Evolutionary conservation across 1,140 invertebrate genomes (phyloP).

Genomic region (Arctopsyche grandis): DNA sequence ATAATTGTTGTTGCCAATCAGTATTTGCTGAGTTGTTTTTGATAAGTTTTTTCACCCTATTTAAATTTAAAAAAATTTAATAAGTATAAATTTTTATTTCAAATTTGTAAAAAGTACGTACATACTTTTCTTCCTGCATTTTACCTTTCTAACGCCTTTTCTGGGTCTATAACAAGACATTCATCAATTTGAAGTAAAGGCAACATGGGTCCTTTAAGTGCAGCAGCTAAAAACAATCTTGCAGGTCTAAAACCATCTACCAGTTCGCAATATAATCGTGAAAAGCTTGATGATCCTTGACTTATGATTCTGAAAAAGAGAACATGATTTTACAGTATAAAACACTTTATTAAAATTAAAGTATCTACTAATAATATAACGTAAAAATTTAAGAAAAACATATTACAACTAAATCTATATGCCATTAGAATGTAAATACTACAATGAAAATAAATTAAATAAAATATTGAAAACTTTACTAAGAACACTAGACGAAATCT

Average conservation of each 20-base stretch:
- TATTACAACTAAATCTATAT: too few species aligned
- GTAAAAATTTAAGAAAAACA: too few species aligned
- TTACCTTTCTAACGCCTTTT: conserved; percentile 77
- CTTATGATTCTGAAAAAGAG: conserved; percentile 73
- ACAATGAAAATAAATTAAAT: too few species aligned
- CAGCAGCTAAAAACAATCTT: conserved; percentile 92
- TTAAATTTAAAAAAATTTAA: conserved; percentile 51
- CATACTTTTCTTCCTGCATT: neutral
- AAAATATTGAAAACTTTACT: too few species aligned
- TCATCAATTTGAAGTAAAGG: conserved; percentile 93
- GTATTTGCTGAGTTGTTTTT: conserved; percentile 68
- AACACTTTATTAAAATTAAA: too few species aligned
- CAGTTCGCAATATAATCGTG: conserved; percentile 88
- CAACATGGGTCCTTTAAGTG: conserved; percentile 91
- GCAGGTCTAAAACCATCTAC: conserved; percentile 91
- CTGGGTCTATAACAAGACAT: conserved; percentile 90
- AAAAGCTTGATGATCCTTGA: conserved; percentile 88
- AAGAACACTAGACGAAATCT: too few species aligned
- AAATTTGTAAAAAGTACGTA: neutral
- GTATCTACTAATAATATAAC: too few species aligned
- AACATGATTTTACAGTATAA: neutral
- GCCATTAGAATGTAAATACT: too few species aligned
- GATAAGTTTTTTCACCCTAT: conserved; percentile 81
- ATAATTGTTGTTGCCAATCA: conserved; percentile 77
- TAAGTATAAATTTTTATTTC: conserved; percentile 7